phyloP scores from a whole-genome alignment of 2,888 invertebrate species.

The Apodemia hepburni region DNA sequence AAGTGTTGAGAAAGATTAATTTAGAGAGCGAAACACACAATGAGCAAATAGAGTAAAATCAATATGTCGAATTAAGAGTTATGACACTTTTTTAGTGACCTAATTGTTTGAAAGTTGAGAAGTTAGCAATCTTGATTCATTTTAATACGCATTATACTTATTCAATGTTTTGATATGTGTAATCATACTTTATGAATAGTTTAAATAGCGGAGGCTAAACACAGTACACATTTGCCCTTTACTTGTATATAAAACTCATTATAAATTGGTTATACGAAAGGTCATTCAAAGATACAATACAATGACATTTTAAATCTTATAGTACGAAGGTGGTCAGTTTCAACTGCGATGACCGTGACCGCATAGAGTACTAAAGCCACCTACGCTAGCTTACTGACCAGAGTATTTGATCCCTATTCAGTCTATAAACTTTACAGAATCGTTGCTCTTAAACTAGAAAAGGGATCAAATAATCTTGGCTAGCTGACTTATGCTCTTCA shows the following conservation, averaged over 20 bases:
- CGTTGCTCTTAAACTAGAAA: constrained; percentile 2
- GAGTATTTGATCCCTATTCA: constrained; percentile 3
- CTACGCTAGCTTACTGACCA: constrained; percentile 49
- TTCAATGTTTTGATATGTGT: neutral
- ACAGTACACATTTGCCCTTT: constrained; percentile 9
- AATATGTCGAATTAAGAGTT: no score
- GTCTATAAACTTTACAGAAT: constrained; percentile 1
- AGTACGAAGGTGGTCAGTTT: constrained; percentile 36
- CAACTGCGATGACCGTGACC: constrained; percentile 42
- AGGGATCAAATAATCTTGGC: constrained; percentile 4
- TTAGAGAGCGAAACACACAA: no score
- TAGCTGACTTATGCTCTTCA: constrained; percentile 6
- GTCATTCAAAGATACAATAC: constrained; percentile 11
- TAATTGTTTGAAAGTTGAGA: no score
- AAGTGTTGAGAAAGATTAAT: no score
- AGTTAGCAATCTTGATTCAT: neutral
- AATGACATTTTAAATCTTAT: constrained; percentile 19
- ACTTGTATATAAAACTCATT: constrained; percentile 9
- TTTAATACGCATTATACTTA: neutral
- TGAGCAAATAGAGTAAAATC: no score
- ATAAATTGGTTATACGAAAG: constrained; percentile 11
- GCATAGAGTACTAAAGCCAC: constrained; percentile 47
- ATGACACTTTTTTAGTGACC: no score
- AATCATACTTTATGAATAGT: neutral
- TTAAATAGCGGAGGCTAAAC: constrained; percentile 5